Evolutionary conservation across 2,113 vertebrate genomes (phyloP).

Genomic region (Ranitomeya imitator): DNA sequence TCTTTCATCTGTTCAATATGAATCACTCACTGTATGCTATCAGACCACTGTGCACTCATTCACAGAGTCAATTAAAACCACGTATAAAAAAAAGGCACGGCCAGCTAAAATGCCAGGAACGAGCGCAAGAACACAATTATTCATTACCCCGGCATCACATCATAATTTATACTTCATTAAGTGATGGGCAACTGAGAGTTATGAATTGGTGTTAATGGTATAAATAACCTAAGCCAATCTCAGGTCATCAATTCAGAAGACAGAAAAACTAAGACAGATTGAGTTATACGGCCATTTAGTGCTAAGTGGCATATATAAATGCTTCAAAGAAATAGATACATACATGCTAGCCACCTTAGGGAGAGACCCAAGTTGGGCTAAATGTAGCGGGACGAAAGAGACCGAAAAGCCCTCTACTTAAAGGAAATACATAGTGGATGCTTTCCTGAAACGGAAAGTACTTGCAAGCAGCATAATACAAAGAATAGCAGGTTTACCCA

Average conservation of each 20-base stretch:
- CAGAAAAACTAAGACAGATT: conserved; percentile 1
- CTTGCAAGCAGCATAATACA: no score
- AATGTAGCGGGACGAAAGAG: no score
- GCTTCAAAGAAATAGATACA: neutral
- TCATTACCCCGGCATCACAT: conserved; percentile 15
- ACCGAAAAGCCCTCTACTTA: no score
- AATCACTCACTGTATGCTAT: conserved; percentile 51
- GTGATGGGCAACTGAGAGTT: conserved; percentile 10
- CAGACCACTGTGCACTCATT: conserved; percentile 29
- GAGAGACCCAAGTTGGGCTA: no score
- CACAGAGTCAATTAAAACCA: conserved; percentile 49
- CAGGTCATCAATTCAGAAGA: conserved; percentile 31
- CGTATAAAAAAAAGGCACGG: neutral
- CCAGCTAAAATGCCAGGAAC: conserved; percentile 9
- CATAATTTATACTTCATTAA: conserved; percentile 39
- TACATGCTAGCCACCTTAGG: no score
- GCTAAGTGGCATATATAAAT: neutral
- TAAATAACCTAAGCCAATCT: conserved; percentile 23
- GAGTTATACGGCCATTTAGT: neutral
- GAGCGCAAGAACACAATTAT: conserved; percentile 32
- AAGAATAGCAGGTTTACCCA: no score
- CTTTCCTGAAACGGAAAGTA: no score
- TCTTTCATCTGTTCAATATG: conserved; percentile 54
- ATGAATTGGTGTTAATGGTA: conserved; percentile 24
- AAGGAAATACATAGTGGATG: no score